Evolutionary conservation across 2,888 invertebrate genomes (phyloP), one percentile per base, ranked within the genome.

Genomic region (Leucozona laternaria): DNA sequence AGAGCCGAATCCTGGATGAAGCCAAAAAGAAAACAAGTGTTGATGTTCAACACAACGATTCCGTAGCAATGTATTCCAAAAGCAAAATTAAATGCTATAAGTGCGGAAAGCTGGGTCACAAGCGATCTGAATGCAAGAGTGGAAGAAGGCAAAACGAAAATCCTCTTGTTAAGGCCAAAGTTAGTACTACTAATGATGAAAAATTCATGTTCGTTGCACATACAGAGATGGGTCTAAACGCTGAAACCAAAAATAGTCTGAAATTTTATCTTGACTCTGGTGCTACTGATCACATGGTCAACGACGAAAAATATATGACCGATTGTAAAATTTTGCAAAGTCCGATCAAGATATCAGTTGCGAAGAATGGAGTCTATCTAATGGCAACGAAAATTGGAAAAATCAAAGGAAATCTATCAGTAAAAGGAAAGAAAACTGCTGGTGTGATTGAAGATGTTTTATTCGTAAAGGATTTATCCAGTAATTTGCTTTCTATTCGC

Each of bases 81-180:
- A 28, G 28, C 28, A 28, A 28, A 28, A 28, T 28, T 28, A 28
- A 28, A 28, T 28, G 28, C 28, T 28, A 28, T 28, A 28, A 28
- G 28, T 28, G 28, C 6, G 28, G 28, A 37, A 58, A 58, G 31
- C 58, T 58, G 15, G 58, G 34, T 2, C 58, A 58, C 37, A 58
- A 37, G 58, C 31, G 57, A 1, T 57, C 57, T 4, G 57, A 57
- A 34, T 57, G 34, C 31, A 57, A 34, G 34, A 57, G 34, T 31
- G 31, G n/a, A n/a, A 31, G 17, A 31, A 57, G 7, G 3, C 13
- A 58, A 11, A 34, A 57, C 7, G 11, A 34, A 25, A 17, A 34
- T 11, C 5, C 5, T n/a, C 2, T n/a, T n/a, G 43, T 43, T 43
- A 37, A 34, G 28, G 28, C 28, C 28, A 28, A 28, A 5, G 6